Evolutionary conservation across 2,888 invertebrate genomes (phyloP), one percentile per base, ranked within the genome.

Genomic region (Caenorhabditis becei): DNA sequence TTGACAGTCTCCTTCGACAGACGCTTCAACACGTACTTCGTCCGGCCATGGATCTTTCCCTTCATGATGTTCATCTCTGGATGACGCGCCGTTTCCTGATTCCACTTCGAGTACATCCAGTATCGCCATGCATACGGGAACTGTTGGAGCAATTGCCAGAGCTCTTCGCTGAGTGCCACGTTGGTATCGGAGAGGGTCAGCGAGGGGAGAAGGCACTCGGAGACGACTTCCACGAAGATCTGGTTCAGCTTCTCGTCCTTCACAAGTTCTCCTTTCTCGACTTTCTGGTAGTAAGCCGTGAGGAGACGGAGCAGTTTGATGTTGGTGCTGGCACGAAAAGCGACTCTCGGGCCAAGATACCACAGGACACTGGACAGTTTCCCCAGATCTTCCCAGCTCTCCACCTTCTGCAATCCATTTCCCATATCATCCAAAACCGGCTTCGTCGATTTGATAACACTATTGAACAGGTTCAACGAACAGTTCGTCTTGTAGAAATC

Each of bases 1-100:
- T 98, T 99, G 7, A 97, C 96, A 90, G 97, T 99, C 92, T 99
- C 99, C 91, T 99, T 99, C 88, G 97, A 97, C 44, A 93, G 88
- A n/a, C 93, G 92, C 92, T 98, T 97, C 96, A 99, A 96, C 44
- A 97, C 95, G 85, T 96, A 96, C 91, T 97, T 97, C 59, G 97
- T 95, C 90, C 95, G 94, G 91, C 97, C 96, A 85, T 96, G 94
- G 0, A 95, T 95, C 91, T 96, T 95, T 0, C 96, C 96, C 51
- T 95, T 94, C 41, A 95, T 95, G 23, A 95, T 93, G 90, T 97
- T 94, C 66, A 99, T 92, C 49, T 95, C 94, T 0, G 97, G 95
- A 92, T 97, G 96, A 56, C 94, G 93, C 77, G 94, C 93, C 86
- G 94, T 94, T 0, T 95, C 94, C 74, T 97, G 96, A 92, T 98